Evolutionary conservation across 2,797 vertebrate genomes (phyloP), one percentile per base, ranked within the genome.

Genomic region (Sebastes cheni): DNA sequence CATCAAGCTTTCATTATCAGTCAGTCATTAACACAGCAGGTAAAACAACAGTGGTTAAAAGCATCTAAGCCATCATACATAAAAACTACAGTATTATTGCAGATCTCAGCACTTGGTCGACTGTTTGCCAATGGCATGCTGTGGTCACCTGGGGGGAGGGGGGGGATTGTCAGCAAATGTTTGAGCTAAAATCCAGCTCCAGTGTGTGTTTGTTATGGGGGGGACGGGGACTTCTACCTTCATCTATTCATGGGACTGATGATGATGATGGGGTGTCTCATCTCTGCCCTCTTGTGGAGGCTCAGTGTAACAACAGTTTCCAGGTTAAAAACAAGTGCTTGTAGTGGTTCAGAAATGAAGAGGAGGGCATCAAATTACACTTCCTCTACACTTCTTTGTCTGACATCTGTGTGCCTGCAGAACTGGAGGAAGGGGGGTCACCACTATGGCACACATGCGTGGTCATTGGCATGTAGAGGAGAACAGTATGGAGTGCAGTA

Each of bases 381-480:
- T 60, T 52, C 23, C 34, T 68, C 22, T 20, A 61, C 60, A 34
- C 58, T 2, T 12, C 20, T 27, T 46, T 46, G 29, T 64, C 39
- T 39, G 52, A 70, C 39, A 30, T 29, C n/a, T 59, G 13, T 59
- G 54, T 50, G 54, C 61, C 68, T 36, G 69, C 9, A 75, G 66
- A 30, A 32, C 2, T 52, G 39, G 55, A 39, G 60, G 32, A 0
- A 0, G 66, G 76, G 76, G 25, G 29, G 82, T 58, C 42, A 84
- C 76, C 89, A 66, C 85, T 88, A 92, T 94, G 93, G 93, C 94
- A 95, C 92, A 80, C 79, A 82, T 72, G 86, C 66, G 18, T 81
- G 70, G 69, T 85, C 39, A 62, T 30, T 89, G 91, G 83, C 88
- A 70, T 87, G 82, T 71, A 50, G 22, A 59, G 69, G 68, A 73